phyloP scores from a whole-genome alignment of 2,888 invertebrate genomes.

The Andricus quercusramuli region DNA sequence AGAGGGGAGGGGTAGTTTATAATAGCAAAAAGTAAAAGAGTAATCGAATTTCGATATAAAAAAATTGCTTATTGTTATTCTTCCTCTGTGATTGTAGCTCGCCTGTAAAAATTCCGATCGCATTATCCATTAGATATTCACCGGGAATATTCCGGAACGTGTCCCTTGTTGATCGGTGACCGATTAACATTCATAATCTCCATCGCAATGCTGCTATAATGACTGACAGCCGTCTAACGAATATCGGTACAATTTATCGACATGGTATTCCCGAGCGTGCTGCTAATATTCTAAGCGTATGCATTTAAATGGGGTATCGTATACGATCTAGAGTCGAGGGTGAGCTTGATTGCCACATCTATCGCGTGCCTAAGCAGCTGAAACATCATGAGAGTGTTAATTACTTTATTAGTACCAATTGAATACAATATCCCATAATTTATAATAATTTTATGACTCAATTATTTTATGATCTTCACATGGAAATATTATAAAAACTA shows the following conservation, averaged over 20 bases:
- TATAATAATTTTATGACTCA: not conserved
- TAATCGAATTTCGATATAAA: not conserved
- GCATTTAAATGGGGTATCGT: slow-evolving; percentile 15
- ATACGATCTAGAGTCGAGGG: not conserved
- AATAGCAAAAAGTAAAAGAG: not conserved
- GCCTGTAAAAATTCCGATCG: slow-evolving; percentile 43
- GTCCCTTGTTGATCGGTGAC: slow-evolving; percentile 52
- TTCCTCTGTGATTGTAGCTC: not conserved
- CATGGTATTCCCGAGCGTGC: not conserved
- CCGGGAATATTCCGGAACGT: slow-evolving; percentile 52
- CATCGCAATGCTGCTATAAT: slow-evolving; percentile 54
- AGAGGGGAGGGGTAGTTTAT: too few relatives aligned
- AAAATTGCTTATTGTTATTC: not conserved
- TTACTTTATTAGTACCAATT: not conserved
- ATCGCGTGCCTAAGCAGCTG: not conserved
- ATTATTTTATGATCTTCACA: not conserved
- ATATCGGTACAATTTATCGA: slow-evolving; percentile 54
- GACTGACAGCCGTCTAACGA: slow-evolving; percentile 54
- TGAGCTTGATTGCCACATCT: not conserved
- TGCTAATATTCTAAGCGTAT: slow-evolving; percentile 39
- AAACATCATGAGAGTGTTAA: not conserved
- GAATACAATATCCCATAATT: not conserved
- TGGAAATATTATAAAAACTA: not conserved
- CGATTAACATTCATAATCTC: slow-evolving; percentile 61
- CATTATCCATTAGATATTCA: slow-evolving; percentile 51